These are phyloP conservation scores for Cololabis saira DNA, from an alignment of 2,113 vertebrate species.

Conservation along the genomic window DNA sequence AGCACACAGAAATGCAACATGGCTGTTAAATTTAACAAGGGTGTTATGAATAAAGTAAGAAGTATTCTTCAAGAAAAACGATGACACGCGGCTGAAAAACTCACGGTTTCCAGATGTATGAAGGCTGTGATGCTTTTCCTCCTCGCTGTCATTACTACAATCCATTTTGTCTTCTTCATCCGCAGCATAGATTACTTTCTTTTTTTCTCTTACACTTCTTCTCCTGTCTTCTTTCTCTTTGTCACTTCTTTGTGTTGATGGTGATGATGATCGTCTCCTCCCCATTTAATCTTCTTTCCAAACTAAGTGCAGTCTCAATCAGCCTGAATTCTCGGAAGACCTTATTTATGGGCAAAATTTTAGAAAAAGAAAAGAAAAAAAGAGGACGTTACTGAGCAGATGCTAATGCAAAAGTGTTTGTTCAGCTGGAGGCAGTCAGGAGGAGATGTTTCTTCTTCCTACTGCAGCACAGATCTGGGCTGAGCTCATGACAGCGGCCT, in stretches of 20 bases:
- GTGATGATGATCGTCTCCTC: neutral
- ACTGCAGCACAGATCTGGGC: too few relatives aligned
- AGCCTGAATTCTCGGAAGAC: neutral
- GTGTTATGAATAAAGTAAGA: too few relatives aligned
- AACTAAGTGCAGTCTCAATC: neutral
- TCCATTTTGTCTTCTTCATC: neutral
- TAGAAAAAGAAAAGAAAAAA: neutral
- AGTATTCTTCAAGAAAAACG: neutral
- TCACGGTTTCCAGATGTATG: neutral
- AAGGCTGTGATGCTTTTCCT: neutral
- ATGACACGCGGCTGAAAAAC: neutral
- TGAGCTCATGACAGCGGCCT: too few relatives aligned
- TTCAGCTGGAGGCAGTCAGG: too few relatives aligned
- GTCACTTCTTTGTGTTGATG: neutral
- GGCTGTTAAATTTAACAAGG: neutral
- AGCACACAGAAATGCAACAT: neutral
- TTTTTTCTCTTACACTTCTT: neutral
- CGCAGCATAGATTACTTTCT: rapidly evolving
- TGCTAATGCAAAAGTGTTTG: too few relatives aligned
- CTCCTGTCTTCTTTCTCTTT: neutral
- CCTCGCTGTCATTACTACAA: neutral
- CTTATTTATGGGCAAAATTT: neutral
- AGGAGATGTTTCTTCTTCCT: too few relatives aligned
- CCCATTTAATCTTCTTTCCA: neutral
- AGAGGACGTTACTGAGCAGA: too few relatives aligned